Evolutionary conservation across 2,113 vertebrate species (phyloP).

Genomic region (Campylomormyrus tamandua): DNA sequence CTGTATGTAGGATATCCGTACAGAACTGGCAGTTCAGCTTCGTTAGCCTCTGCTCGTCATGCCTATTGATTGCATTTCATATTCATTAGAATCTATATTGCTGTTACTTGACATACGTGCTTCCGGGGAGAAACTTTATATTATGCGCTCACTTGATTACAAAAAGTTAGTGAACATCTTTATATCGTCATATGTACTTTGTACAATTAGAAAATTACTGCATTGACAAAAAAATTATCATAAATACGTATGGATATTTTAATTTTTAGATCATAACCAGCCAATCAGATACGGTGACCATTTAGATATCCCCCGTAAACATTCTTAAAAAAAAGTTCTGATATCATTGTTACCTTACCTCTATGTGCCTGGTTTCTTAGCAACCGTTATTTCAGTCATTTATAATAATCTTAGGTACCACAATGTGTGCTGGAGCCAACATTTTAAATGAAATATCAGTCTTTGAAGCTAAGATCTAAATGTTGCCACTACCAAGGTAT

Average conservation of each 20-base stretch:
- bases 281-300: not conserved
- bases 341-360: not conserved
- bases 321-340: not conserved
- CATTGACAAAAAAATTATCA: not conserved
- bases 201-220: not conserved
- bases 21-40: not conserved
- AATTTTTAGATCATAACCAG: not conserved
- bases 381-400: not conserved
- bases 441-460: not conserved
- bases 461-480: not conserved
- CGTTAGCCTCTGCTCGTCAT: not conserved
- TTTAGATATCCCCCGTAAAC: not conserved
- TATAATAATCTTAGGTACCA: not conserved
- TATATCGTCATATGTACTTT: not conserved
- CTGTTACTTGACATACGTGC: not conserved
- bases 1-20: not conserved
- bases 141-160: not conserved
- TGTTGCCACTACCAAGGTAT: not conserved
- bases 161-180: not conserved
- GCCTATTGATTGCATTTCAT: not conserved
- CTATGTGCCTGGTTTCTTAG: not conserved
- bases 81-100: not conserved
- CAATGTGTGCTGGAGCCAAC: not conserved
- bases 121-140: not conserved
- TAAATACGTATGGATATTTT: not conserved